Evolutionary conservation across 2,113 vertebrate species (phyloP), one percentile per base, ranked within the genome.

Genomic region (Mohoua ochrocephala): DNA sequence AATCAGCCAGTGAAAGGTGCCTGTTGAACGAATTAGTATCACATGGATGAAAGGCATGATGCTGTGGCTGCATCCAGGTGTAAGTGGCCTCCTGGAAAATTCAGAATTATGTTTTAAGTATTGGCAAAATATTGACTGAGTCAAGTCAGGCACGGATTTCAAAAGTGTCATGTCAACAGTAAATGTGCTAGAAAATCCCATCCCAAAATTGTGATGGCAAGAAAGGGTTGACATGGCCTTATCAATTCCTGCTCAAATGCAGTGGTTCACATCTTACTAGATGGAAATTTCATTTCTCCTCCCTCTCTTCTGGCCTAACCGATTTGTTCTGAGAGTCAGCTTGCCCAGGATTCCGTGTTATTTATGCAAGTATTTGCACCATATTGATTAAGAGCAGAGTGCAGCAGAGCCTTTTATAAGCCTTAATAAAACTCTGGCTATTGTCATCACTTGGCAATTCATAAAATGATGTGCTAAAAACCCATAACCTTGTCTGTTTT

Each of bases 381-480:
- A 5, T 42, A 86, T 96, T 91, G 91, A 77, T 82, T 79, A 88
- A 96, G 96, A 97, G 35, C 44, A 91, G 87, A 82, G 45, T 49
- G 57, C 41, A 63, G 44, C 37, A 84, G 83, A 88, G 19, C 57
- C 47, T 80, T 39, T 93, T 97, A 59, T 74, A 67, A 84, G 71
- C 52, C 22, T 68, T 54, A 75, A 57, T 75, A 84, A 87, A 90
- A 96, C 97, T 93, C 84, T 93, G 84, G 75, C 70, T 56, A 13
- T 89, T 96, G 44, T 82, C 59, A 84, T 76, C 50, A 53, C 81
- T 95, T 97, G 93, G 49, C 56, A 94, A 50, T 91, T 89, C 76
- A 94, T 95, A 68, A 95, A 96, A 95, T 45, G 33, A 16, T 71
- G 63, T 84, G 60, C 94, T 94, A 82, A 96, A 87, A 71, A 56